These are phyloP conservation scores for Tetrax tetrax DNA, from an alignment of 2,113 vertebrate species.

Conservation along the genomic window DNA sequence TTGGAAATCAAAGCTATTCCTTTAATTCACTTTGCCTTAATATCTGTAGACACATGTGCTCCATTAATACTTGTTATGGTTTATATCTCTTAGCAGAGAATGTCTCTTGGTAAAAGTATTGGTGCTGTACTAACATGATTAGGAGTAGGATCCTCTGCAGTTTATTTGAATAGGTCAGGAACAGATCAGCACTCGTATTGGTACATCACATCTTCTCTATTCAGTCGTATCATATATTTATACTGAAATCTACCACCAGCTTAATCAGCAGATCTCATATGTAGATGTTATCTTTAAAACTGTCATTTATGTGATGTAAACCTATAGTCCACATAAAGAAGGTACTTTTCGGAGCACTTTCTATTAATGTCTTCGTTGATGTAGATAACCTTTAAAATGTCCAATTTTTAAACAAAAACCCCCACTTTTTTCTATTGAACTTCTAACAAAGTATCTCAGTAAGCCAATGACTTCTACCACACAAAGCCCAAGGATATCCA, in stretches of 20 bases:
- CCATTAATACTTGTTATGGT: neutral
- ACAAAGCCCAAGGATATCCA: slow-evolving; percentile 26
- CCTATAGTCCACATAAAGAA: neutral
- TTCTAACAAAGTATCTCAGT: neutral
- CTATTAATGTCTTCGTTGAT: neutral
- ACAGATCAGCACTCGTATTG: neutral
- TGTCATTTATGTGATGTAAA: neutral
- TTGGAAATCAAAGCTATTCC: neutral
- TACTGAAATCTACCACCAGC: neutral
- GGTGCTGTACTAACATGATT: neutral
- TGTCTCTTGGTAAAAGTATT: neutral
- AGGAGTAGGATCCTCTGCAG: neutral
- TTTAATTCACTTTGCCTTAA: neutral
- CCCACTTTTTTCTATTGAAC: neutral
- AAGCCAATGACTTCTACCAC: neutral
- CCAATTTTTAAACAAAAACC: slow-evolving; percentile 9
- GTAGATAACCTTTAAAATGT: neutral
- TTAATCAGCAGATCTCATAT: neutral
- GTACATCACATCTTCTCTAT: neutral
- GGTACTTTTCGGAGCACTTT: neutral
- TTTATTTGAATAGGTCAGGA: neutral
- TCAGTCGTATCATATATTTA: neutral
- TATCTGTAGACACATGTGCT: neutral
- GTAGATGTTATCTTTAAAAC: neutral
- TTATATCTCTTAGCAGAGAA: neutral